Percentiles rank a stretch among this genome's conserved stretches.
phyloP scores from a whole-genome alignment of 2,888 invertebrate genomes.

The Sympetrum striolatum region DNA sequence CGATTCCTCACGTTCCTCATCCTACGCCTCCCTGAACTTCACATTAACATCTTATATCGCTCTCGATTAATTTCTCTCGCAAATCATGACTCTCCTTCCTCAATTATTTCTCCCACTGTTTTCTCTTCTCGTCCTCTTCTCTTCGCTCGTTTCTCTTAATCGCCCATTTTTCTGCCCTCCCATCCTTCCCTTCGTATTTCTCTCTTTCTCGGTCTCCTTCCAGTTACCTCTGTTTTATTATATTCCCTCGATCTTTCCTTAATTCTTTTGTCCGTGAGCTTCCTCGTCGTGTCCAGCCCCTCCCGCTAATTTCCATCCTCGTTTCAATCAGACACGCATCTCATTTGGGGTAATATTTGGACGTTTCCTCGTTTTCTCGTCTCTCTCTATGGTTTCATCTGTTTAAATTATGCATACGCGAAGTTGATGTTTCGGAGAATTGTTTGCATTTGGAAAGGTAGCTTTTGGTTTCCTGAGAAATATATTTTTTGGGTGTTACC shows the following conservation, averaged over 20 bases:
- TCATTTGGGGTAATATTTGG: too few relatives aligned
- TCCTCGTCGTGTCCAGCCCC: background rate
- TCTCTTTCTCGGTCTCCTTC: background rate
- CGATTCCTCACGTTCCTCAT: background rate
- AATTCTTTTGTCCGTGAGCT: background rate
- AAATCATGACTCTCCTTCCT: background rate
- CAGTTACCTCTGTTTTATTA: background rate
- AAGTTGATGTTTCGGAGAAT: too few relatives aligned
- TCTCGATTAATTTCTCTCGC: background rate
- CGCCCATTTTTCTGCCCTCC: background rate
- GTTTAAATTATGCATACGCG: too few relatives aligned
- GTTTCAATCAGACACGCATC: background rate
- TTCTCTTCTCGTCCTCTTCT: background rate
- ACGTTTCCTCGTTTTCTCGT: too few relatives aligned
- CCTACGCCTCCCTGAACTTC: background rate
- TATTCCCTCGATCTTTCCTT: background rate
- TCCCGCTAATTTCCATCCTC: background rate
- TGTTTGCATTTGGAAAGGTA: too few relatives aligned
- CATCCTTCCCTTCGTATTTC: background rate
- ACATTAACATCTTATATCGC: background rate
- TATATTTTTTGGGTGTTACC: too few relatives aligned
- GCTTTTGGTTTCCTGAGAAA: too few relatives aligned
- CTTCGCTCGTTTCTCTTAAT: background rate
- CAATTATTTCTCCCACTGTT: background rate
- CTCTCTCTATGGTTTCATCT: too few relatives aligned